Base-by-base conservation (phyloP, 1,140 invertebrate species). In the Paracyclopina nana region DNA sequence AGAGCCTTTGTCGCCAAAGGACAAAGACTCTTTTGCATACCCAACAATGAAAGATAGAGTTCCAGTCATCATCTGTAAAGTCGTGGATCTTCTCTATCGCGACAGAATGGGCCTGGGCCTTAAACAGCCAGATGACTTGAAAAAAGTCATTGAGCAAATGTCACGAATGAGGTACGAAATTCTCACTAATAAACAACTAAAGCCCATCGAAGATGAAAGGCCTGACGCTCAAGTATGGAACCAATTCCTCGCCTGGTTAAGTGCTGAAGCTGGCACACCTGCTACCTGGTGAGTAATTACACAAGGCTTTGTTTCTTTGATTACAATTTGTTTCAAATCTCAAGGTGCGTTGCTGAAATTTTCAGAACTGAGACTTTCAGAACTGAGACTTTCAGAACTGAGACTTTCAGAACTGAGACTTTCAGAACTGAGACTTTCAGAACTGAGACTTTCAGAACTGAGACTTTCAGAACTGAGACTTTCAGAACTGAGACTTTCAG, bases 11-110 rank as follows among this genome's bases (percentile, higher is more conserved):
- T 48, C 46, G 5, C 24, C 46, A n/a, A 2, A 30, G 4, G 8
- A 50, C 20, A 42, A 18, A 4, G 6, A 18, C 14, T 46, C 38
- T 3, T 52, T 52, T 43, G 50, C 50, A 11, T 52, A 46, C 14
- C 22, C 24, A 26, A 52, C 50, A 12, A 44, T 50, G 12, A 52
- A 52, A 27, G 50, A 52, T 27, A 14, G 50, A 22, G 18, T 44
- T 16, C 50, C 50, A 9, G 28, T 52, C 25, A 52, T 52, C 4
- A n/a, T 52, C 9, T 44, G 30, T 40, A 42, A 45, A 24, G 26
- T 52, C 45, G 28, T 48, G 2, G 40, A 52, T 20, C 16, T 16
- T 4, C 24, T 50, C 1, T 25, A 30, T 50, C 14, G 26, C 24
- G n/a, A 41, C 30, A 38, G 34, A 16, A 20, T 38, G 5, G 14